Evolutionary conservation across 2,888 invertebrate species (phyloP), one percentile per base, ranked within the genome.

Genomic region (Melolontha melolontha): DNA sequence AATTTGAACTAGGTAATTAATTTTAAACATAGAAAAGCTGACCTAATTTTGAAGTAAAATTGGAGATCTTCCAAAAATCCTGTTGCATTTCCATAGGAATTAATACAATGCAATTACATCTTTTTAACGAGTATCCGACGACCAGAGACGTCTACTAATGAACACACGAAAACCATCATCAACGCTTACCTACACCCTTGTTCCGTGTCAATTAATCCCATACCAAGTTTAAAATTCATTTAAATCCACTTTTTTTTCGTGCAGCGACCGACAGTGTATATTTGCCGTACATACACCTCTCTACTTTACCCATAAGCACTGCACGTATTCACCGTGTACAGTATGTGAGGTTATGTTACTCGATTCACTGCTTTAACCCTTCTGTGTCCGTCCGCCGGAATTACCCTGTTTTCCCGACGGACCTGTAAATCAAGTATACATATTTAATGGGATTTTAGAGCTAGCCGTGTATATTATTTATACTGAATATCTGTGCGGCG

Each of bases 341-440:
- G 59, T 47, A 17, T 17, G 59, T n/a, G 14, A 11, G 29, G 7
- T 22, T 62, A 14, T 14, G 47, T 47, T 49, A 49, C 42, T 14
- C 8, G 57, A n/a, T 57, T 12, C 29, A 57, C 6, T 11, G 42
- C 7, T 57, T 42, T 8, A 22, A 27, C 22, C 12, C 22, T 27
- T 27, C 17, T 34, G 59, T 16, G 59, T 42, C 47, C 29, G 34
- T 39, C 27, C 14, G 49, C 11, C 39, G 17, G 47, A 62, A 62
- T 62, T 62, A 47, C 59, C 39, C 11, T 29, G 11, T 34, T 47
- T 12, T 14, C 52, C 54, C 41, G 64, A 40, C 52, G 52, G 64
- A 64, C 64, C 17, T 57, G 59, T 59, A 66, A 66, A 66, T 66
- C 66, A 66, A 59, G 59, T 66, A 41, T 66, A 57, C 66, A 66